Evolutionary conservation across 2,888 invertebrate genomes (phyloP).

Genomic region (Bellardia pandia): DNA sequence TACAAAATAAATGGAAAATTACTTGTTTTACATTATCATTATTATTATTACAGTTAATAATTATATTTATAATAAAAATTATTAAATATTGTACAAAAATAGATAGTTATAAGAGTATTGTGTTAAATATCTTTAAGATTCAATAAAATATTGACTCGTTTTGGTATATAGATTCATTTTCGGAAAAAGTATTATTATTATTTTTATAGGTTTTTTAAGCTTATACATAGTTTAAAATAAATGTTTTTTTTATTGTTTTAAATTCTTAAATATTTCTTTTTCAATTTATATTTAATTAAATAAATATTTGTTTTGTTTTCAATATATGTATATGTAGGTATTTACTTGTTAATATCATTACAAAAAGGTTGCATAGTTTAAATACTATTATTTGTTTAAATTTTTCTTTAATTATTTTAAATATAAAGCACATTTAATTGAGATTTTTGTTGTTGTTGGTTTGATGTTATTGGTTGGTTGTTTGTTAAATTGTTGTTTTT

Average conservation of each 20-base stretch:
- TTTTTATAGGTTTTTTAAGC: slow-evolving; percentile 18
- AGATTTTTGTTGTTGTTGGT: slow-evolving; percentile 60
- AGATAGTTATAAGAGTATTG: slow-evolving; percentile 51
- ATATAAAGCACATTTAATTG: slow-evolving; percentile 73
- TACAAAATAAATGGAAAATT: slow-evolving; percentile 50
- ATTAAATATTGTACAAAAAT: slow-evolving; percentile 58
- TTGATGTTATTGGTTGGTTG: slow-evolving; percentile 51
- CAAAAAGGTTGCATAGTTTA: slow-evolving; percentile 58
- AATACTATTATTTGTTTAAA: slow-evolving; percentile 51
- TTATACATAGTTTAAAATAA: slow-evolving; percentile 24
- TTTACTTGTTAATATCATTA: slow-evolving; percentile 59
- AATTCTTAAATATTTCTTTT: slow-evolving; percentile 26
- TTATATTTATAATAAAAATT: slow-evolving; percentile 29
- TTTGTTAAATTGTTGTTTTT: slow-evolving; percentile 2
- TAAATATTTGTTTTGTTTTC: slow-evolving; percentile 13
- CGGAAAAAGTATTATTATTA: slow-evolving; percentile 13
- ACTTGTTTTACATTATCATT: slow-evolving; percentile 21
- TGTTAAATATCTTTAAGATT: neutral
- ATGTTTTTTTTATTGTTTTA: slow-evolving; percentile 7
- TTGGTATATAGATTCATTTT: slow-evolving; percentile 43
- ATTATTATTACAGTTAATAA: slow-evolving; percentile 16
- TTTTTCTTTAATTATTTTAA: slow-evolving; percentile 41
- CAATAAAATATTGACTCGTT: slow-evolving; percentile 47
- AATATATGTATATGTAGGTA: too few relatives aligned
- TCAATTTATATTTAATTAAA: slow-evolving; percentile 21